phyloP scores from a whole-genome alignment of 1,140 invertebrate genomes.

The Lanistes nyassanus region DNA sequence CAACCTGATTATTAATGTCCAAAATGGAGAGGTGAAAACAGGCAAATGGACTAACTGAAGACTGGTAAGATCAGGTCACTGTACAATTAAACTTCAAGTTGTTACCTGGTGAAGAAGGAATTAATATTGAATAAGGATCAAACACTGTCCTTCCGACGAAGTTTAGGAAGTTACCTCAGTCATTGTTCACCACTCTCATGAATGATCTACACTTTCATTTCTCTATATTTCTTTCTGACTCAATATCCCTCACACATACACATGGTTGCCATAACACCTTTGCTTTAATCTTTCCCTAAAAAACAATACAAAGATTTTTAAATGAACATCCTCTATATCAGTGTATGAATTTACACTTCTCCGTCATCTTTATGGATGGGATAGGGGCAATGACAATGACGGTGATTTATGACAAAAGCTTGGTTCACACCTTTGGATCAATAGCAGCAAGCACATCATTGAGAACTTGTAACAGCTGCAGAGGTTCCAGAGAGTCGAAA shows the following conservation, averaged over 20 bases:
- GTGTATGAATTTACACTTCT: too few species aligned
- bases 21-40: neutral
- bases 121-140: too few species aligned
- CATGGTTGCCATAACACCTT: too few species aligned
- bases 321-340: neutral
- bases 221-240: too few species aligned
- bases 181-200: too few species aligned
- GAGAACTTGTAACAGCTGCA: conserved; percentile 80
- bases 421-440: conserved; percentile 69
- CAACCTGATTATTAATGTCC: too few species aligned
- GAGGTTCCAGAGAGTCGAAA: conserved; percentile 82
- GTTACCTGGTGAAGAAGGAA: too few species aligned
- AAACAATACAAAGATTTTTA: neutral
- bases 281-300: too few species aligned
- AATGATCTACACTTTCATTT: too few species aligned
- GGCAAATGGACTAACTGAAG: neutral
- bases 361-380: neutral
- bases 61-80: neutral
- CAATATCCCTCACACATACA: too few species aligned
- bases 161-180: too few species aligned
- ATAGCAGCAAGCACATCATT: conserved; percentile 77
- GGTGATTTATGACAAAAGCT: neutral
- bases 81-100: neutral
- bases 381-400: neutral
- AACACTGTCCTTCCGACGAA: too few species aligned